A percentile compares a stretch with the other conserved stretches of the same genome.
phyloP scores from a whole-genome alignment of 2,113 vertebrate genomes.

The Choloepus hoffmanni region DNA sequence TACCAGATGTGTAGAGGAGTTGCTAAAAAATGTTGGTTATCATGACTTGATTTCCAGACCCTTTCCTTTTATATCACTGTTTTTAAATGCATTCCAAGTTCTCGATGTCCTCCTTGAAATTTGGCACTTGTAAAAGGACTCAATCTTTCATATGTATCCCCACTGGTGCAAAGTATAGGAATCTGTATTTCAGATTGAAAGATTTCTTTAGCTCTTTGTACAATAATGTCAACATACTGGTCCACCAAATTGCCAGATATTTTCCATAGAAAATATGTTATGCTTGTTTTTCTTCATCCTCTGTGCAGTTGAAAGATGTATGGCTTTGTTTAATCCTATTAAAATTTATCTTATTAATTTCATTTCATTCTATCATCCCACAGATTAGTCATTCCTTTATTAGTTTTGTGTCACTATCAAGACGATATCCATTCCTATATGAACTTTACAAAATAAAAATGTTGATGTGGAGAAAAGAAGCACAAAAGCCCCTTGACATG shows the following conservation, averaged over 20 bases:
- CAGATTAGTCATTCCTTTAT: neutral
- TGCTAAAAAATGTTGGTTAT: neutral
- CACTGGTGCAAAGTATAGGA: neutral
- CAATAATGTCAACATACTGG: neutral
- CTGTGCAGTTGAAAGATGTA: neutral
- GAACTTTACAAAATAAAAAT: constrained; percentile 26
- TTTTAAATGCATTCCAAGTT: neutral
- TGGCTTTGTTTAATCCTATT: neutral
- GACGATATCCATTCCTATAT: neutral
- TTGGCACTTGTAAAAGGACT: neutral
- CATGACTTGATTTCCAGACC: neutral
- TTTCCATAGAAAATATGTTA: neutral
- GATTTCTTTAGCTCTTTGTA: neutral
- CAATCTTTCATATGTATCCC: neutral
- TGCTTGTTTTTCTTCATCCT: neutral
- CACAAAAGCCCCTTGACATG: neutral
- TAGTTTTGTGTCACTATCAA: neutral
- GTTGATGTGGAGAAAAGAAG: neutral
- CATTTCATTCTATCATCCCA: neutral
- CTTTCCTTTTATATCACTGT: neutral
- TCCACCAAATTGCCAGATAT: neutral
- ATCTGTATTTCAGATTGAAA: constrained; percentile 9
- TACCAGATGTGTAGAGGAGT: neutral
- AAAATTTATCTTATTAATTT: constrained; percentile 16
- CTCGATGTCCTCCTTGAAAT: neutral